These are phyloP conservation scores for Lasioglossum calceatum DNA, from an alignment of 2,888 invertebrate species.

Conservation along the genomic window DNA sequence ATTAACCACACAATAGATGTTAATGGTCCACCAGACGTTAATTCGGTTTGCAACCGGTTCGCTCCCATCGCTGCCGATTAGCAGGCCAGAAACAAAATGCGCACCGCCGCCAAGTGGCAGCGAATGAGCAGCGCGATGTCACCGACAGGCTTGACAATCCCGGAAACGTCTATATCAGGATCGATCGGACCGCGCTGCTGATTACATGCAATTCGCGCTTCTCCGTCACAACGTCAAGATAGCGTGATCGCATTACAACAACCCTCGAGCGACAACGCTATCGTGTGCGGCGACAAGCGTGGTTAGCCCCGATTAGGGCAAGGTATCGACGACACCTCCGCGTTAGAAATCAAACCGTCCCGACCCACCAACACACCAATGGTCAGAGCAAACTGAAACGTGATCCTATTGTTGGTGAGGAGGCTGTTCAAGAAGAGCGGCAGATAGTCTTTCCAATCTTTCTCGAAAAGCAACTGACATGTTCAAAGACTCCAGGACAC, in stretches of 20 bases:
- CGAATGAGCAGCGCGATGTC: slow-evolving; percentile 35
- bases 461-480: neutral
- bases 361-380: neutral
- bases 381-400: neutral
- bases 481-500: neutral
- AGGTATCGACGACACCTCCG: slow-evolving; percentile 15
- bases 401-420: neutral
- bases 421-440: neutral
- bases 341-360: neutral
- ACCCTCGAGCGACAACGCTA: slow-evolving; percentile 54
- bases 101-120: slow-evolving; percentile 14
- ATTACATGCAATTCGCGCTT: slow-evolving; percentile 64
- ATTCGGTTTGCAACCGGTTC: neutral
- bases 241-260: slow-evolving; percentile 63
- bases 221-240: slow-evolving; percentile 65
- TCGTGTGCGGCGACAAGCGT: slow-evolving; percentile 46
- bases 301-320: slow-evolving; percentile 47
- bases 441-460: neutral
- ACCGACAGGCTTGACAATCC: slow-evolving; percentile 59
- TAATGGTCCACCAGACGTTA: neutral
- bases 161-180: slow-evolving; percentile 67
- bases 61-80: slow-evolving; percentile 14
- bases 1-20: neutral
- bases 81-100: neutral
- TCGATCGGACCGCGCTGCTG: slow-evolving; percentile 54